Base-by-base conservation (phyloP, 2,797 vertebrate genomes). In the Echeneis naucrates region DNA sequence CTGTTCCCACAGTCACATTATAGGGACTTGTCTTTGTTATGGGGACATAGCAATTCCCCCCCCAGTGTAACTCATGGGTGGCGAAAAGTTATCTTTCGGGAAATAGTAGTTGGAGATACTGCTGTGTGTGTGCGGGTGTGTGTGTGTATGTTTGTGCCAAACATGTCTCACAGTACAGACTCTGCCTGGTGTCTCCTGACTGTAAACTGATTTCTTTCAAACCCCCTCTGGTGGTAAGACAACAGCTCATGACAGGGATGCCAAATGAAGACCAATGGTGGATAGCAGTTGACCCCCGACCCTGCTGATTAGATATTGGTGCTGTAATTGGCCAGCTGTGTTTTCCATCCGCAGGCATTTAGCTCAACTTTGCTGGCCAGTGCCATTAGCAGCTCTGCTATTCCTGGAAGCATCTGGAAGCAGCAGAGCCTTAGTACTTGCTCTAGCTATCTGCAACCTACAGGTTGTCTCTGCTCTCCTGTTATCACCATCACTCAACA, bases 281-380 rank as follows among this genome's bases (percentile, higher is more conserved):
- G 66, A 84, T 27, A 52, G 40, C 71, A 56, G 59, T 73, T 78
- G 78, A 88, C 84, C 85, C 48, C 57, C 82, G 82, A 90, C 83
- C 89, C 60, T 0, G 21, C 26, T 90, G 90, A 93, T 93, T 90
- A 88, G 88, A 92, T 92, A 90, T 75, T 81, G 57, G 44, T 12
- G 35, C 82, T 70, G 74, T 92, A 92, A 92, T 92, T 91, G 89
- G 85, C 67, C 17, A 66, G 72, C 76, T 89, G 85, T 90, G 90
- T 89, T 91, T 88, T 86, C 85, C 88, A 89, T 91, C 88, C 91
- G 78, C 85, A 80, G 79, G 69, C 82, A 91, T 92, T 91, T 91
- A 0, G 37, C 68, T 71, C 77, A 72, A 75, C 77, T 86, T 83
- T 83, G 75, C 70, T 13, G 64, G 66, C 75, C 81, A 77, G 77